Conservation (phyloP, 2,113 vertebrate species). For the Turdus rufiventris region DNA sequence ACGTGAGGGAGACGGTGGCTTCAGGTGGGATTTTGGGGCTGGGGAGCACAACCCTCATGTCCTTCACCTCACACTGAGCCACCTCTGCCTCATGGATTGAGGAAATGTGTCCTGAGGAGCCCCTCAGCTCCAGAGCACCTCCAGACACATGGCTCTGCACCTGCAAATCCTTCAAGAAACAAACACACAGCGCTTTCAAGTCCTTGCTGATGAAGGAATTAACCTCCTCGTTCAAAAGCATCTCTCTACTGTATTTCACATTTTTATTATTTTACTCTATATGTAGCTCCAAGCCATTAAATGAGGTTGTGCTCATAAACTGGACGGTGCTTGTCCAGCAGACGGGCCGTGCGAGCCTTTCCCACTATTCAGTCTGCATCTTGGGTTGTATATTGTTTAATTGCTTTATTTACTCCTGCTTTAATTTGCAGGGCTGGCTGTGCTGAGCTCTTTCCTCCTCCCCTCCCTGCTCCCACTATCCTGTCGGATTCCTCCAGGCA, state of each 20-base stretch:
- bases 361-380: neutral
- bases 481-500: neutral
- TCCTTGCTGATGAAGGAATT: neutral
- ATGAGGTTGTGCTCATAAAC: neutral
- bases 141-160: neutral
- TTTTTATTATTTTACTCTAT: neutral
- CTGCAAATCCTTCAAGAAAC: neutral
- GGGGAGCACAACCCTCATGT: neutral
- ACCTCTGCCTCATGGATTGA: neutral
- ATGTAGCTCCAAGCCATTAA: neutral
- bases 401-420: neutral
- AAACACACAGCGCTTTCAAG: neutral
- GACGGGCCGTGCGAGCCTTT: neutral
- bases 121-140: neutral
- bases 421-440: neutral
- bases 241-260: neutral
- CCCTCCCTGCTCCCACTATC: neutral
- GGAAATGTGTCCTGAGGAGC: neutral
- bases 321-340: neutral
- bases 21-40: neutral
- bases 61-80: neutral
- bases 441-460: neutral
- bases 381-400: neutral
- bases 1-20: neutral
- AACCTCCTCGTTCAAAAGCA: neutral